These are phyloP conservation scores for Atherinomorus stipes DNA, from an alignment of 2,113 vertebrate genomes.

Conservation along the genomic window DNA sequence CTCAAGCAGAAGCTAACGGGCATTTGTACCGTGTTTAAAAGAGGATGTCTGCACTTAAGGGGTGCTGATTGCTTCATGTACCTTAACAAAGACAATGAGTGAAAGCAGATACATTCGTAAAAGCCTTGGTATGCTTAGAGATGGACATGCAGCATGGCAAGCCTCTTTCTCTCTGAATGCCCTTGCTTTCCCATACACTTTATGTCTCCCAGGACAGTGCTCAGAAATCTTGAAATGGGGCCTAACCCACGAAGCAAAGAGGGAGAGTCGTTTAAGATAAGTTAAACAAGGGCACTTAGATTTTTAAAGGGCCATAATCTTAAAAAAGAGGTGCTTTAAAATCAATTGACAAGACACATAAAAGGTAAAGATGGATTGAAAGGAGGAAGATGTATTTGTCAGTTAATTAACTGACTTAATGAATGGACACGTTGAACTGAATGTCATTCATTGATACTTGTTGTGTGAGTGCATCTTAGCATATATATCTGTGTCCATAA, in stretches of 20 bases:
- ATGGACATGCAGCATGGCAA: constrained; percentile 61
- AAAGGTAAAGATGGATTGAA: constrained; percentile 72
- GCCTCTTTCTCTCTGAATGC: constrained; percentile 45
- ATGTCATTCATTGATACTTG: constrained; percentile 43
- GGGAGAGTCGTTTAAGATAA: constrained; percentile 79
- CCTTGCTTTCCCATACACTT: constrained; percentile 77
- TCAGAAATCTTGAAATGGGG: constrained; percentile 81
- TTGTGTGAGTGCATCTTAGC: not conserved
- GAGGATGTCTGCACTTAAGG: constrained; percentile 76
- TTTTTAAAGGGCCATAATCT: constrained; percentile 81
- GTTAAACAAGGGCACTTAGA: constrained; percentile 83
- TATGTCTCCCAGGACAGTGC: constrained; percentile 82
- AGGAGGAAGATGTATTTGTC: constrained; percentile 52
- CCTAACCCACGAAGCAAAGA: constrained; percentile 79
- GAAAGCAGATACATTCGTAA: constrained; percentile 71
- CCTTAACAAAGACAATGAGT: constrained; percentile 56
- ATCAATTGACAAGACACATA: constrained; percentile 80
- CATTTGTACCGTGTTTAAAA: constrained; percentile 81
- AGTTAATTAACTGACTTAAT: constrained; percentile 59
- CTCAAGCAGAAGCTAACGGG: constrained; percentile 74
- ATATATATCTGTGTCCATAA: constrained; percentile 13
- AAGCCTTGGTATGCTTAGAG: constrained; percentile 54
- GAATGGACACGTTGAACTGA: constrained; percentile 61
- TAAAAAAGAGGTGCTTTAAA: constrained; percentile 77
- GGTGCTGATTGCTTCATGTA: constrained; percentile 69